A percentile compares a stretch with the other conserved stretches of the same genome.
These are phyloP conservation scores for Ammodytes marinus DNA, from an alignment of 2,113 vertebrate species.

Conservation along the genomic window DNA sequence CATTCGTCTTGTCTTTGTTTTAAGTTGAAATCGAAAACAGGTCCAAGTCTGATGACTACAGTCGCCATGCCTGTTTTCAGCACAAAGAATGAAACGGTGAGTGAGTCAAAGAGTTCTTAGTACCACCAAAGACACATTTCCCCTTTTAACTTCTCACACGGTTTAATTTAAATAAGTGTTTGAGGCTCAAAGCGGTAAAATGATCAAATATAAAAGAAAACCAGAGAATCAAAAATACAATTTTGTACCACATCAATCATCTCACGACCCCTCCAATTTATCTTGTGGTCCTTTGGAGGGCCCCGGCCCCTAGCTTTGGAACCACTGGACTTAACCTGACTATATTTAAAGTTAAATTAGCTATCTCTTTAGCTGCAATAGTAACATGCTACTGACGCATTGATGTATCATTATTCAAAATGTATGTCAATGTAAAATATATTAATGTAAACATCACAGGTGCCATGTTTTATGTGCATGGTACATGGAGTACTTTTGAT, in stretches of 20 bases:
- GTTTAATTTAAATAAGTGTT: neutral
- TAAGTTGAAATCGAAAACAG: slow-evolving; percentile 91
- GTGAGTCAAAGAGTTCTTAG: slow-evolving; percentile 14
- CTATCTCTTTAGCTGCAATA: neutral
- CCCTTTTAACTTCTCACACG: neutral
- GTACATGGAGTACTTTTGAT: neutral
- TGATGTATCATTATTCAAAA: neutral
- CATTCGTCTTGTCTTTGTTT: slow-evolving; percentile 23
- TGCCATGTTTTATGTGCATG: no score
- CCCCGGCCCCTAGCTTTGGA: neutral
- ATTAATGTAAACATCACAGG: no score
- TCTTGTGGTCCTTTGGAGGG: neutral
- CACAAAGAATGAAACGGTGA: slow-evolving; percentile 98
- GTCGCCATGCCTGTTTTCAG: slow-evolving; percentile 99
- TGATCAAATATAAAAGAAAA: neutral
- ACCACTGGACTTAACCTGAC: neutral
- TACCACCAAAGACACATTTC: neutral
- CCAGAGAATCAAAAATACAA: no score
- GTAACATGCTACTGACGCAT: no score
- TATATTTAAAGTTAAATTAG: neutral
- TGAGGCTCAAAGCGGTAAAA: neutral
- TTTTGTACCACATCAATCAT: no score
- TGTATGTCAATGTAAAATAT: no score
- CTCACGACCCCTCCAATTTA: neutral
- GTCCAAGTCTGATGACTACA: slow-evolving; percentile 93